These are phyloP conservation scores for Perccottus glenii DNA, from an alignment of 2,113 vertebrate genomes.

Conservation along the genomic window DNA sequence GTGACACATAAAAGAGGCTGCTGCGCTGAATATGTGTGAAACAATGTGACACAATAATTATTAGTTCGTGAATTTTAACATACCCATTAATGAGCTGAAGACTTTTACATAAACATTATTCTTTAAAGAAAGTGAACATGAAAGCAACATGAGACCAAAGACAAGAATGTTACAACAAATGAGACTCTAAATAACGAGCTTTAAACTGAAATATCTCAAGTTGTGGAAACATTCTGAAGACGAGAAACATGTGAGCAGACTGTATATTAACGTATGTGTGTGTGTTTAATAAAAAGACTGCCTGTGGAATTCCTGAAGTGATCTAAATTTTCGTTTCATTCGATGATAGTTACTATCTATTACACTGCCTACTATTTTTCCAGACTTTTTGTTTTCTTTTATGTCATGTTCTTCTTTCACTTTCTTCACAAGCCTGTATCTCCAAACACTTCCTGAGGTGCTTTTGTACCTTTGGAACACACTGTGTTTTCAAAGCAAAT, in stretches of 20 bases:
- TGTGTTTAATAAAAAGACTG: not conserved
- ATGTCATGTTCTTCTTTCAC: not conserved
- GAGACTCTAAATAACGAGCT: too few relatives aligned
- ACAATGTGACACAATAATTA: too few relatives aligned
- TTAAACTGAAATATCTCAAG: not conserved
- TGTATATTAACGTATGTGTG: not conserved
- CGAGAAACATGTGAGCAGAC: not conserved
- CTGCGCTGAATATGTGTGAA: too few relatives aligned
- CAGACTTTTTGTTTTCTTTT: not conserved
- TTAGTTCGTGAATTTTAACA: too few relatives aligned
- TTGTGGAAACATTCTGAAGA: not conserved
- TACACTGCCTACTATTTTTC: not conserved
- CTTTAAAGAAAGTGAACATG: too few relatives aligned
- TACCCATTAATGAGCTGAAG: too few relatives aligned
- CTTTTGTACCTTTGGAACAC: constrained; percentile 7
- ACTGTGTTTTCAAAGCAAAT: too few relatives aligned
- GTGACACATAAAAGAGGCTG: not conserved
- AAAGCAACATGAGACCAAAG: too few relatives aligned
- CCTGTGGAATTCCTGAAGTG: not conserved
- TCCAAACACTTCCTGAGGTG: constrained; percentile 11
- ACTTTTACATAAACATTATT: too few relatives aligned
- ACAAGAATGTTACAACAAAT: too few relatives aligned
- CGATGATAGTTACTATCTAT: not conserved
- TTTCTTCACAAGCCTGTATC: constrained; percentile 1
- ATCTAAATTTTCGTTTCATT: not conserved